Base-by-base conservation (phyloP, 2,797 vertebrate species). In the Siniperca obscura region DNA sequence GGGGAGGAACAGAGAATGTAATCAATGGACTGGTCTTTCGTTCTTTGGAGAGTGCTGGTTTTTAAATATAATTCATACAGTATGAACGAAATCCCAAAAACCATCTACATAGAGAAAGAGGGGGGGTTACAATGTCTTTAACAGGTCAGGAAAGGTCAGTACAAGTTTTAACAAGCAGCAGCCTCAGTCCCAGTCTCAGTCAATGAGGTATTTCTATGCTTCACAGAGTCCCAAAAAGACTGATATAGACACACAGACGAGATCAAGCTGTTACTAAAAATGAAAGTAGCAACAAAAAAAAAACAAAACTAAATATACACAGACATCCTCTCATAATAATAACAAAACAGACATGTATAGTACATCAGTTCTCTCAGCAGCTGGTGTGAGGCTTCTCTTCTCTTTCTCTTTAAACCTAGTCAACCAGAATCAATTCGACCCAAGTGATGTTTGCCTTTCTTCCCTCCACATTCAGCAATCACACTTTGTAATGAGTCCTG, bases 321-420 rank as follows among this genome's bases (percentile, higher is more conserved):
- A 67, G 13, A 55, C 13, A 48, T 50, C 25, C 22, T 70, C 10
- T 34, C 14, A 57, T 14, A 68, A 48, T 34, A 48, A 56, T 3
- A 42, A 72, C 16, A 77, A 62, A 84, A 53, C 17, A 76, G 34
- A 12, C 42, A 40, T 22, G 7, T 34, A 36, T 6, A 56, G 25
- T n/a, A 25, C 25, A 10, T 53, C 59, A 13, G 59, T 48, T 78
- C 34, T 75, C 62, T 44, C 38, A 55, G 38, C 88, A 85, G 80
- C 85, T 83, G 87, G 48, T 74, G 30, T 55, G 73, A 76, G 68
- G 71, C n/a, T 19, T 30, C 30, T 30, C 30, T 30, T 30, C 30
- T 30, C 38, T 89, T 85, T 85, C 90, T 89, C 93, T 94, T 94
- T 93, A 94, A 94, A 90, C 72, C 82, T 57, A 89, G 85, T 94